Base-by-base conservation (phyloP, 2,797 vertebrate genomes). In the Buceros bicornis region DNA sequence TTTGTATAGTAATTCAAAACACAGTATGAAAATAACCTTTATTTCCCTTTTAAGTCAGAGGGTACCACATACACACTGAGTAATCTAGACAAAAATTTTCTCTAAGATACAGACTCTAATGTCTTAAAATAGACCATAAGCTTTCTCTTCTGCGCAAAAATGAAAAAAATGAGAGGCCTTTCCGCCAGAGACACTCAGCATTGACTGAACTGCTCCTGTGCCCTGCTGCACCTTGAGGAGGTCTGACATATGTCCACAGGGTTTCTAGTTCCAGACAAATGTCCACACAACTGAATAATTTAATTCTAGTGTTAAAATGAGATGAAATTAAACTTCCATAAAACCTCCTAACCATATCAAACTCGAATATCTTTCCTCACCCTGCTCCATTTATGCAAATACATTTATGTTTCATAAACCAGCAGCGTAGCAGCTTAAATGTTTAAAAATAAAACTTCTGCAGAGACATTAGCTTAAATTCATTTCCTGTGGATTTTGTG, bases 291-390 rank as follows among this genome's bases (percentile, higher is more conserved):
- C 11, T 28, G 51, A 95, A 93, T 78, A 25, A 56, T 48, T 67
- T 91, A 86, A 84, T 88, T 88, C 18, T 33, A 66, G n/a, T 50
- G 45, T 73, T 84, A 87, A 94, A 95, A 95, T 79, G 70, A 88
- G 65, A 91, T 45, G 54, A 94, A 96, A 95, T 79, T 93, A 84
- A 93, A 88, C 77, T 86, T 90, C 80, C 77, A 66, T 94, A 91
- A 89, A 92, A 40, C 20, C 20, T 37, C 40, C 29, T 83, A 60
- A 90, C 66, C 0, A 0, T 93, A 90, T 91, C 56, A 79, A 72
- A 77, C 58, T 79, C 4, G 1, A 91, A 70, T 76, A 58, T 88
- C 51, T 88, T 69, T 87, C 58, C 66, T 95, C 24, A 66, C 18
- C 24, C 82, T 66, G 18, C 48, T 88, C 51, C 62, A 43, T 84